Conservation (phyloP, 2,113 vertebrate genomes). For the Tachysurus fulvidraco region DNA sequence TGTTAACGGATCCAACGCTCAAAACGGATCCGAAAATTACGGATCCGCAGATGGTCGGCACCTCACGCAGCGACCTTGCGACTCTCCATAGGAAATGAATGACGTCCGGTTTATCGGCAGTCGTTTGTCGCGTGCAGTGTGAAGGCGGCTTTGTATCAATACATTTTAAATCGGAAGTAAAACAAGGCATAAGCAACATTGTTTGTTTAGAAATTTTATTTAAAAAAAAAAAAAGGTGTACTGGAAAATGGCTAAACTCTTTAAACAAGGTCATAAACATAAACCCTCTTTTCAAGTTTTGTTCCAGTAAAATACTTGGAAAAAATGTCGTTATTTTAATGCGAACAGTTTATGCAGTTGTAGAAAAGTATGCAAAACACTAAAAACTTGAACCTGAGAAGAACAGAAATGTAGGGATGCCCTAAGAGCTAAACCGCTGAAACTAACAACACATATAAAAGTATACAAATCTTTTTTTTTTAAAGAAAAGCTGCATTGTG, state of each 20-base stretch:
- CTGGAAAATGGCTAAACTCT: slow-evolving; percentile 19
- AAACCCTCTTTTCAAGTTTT: slow-evolving; percentile 31
- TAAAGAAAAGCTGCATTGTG: slow-evolving; percentile 21
- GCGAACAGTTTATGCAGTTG: slow-evolving; percentile 19
- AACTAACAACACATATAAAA: slow-evolving; percentile 27
- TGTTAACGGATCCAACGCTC: too few species aligned
- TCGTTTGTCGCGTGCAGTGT: too few species aligned
- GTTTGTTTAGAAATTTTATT: slow-evolving; percentile 33
- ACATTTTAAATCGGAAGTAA: neutral
- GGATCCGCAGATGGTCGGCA: too few species aligned
- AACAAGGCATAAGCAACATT: neutral
- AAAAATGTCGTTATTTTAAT: neutral
- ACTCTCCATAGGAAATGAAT: too few species aligned
- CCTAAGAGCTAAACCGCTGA: neutral
- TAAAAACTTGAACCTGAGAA: slow-evolving; percentile 50
- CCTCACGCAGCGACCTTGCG: too few species aligned
- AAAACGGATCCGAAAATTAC: too few species aligned
- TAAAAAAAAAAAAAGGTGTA: slow-evolving; percentile 33
- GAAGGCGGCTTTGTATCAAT: neutral
- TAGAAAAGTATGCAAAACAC: slow-evolving; percentile 46
- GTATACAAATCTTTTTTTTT: neutral
- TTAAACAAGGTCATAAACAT: slow-evolving; percentile 22
- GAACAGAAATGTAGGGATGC: slow-evolving; percentile 42
- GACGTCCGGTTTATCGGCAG: too few species aligned
- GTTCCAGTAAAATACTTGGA: slow-evolving; percentile 5